These are phyloP conservation scores for Acholoe squamosa DNA, from an alignment of 2,888 invertebrate species.

Conservation along the genomic window DNA sequence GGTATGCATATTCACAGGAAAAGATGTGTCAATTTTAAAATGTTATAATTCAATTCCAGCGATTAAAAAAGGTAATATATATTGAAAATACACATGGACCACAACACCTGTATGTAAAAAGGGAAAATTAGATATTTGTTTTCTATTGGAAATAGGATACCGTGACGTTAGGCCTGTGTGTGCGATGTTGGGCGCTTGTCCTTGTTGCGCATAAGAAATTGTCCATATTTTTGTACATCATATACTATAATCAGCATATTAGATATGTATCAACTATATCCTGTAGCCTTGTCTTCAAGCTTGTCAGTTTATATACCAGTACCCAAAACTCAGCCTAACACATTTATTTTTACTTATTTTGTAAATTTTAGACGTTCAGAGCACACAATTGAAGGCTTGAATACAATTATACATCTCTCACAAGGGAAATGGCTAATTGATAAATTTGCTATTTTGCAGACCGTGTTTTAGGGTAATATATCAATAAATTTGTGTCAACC, in stretches of 20 bases:
- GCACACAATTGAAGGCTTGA: slow-evolving; percentile 14
- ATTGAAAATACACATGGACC: no score
- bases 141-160: neutral
- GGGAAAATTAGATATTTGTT: no score
- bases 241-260: slow-evolving; percentile 8
- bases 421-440: neutral
- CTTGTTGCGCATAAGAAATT: neutral
- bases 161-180: neutral
- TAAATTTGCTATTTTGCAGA: neutral
- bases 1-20: no score
- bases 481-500: neutral
- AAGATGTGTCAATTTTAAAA: no score
- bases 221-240: slow-evolving; percentile 57
- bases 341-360: neutral
- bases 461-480: neutral
- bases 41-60: no score
- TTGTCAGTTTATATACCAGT: slow-evolving; percentile 28
- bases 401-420: neutral
- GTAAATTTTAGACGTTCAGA: slow-evolving; percentile 4
- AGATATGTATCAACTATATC: neutral
- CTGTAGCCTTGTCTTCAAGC: slow-evolving; percentile 20
- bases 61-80: no score
- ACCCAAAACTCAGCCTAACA: slow-evolving; percentile 6
- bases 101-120: no score
- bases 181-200: neutral